Conservation (phyloP, 2,888 invertebrate species). For the Lottia gigantea region DNA sequence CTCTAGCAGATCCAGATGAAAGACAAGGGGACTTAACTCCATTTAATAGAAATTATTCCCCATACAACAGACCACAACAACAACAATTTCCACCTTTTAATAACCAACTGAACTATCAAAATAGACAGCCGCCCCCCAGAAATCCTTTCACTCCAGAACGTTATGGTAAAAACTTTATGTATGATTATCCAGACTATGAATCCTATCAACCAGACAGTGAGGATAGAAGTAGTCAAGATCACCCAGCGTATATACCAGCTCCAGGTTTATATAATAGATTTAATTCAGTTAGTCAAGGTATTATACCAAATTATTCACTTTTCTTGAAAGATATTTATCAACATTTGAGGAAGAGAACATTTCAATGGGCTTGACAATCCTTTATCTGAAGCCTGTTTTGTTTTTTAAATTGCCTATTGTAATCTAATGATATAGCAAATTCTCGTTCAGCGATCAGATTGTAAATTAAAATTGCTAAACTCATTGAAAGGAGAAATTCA, state of each 20-base stretch:
- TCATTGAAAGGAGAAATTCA: too few relatives aligned
- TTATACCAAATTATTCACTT: neutral
- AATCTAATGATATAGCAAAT: too few relatives aligned
- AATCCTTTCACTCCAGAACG: neutral
- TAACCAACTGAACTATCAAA: neutral
- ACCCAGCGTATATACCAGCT: neutral
- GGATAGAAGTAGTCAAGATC: neutral
- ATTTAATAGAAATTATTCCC: neutral
- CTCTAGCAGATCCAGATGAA: neutral
- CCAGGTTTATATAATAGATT: slow-evolving; percentile 8
- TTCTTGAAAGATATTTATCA: too few relatives aligned
- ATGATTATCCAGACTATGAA: slow-evolving; percentile 22
- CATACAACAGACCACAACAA: neutral
- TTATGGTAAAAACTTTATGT: neutral
- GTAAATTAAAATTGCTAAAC: too few relatives aligned
- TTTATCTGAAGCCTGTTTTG: too few relatives aligned
- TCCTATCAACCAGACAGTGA: slow-evolving; percentile 13
- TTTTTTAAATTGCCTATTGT: too few relatives aligned
- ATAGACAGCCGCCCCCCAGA: neutral
- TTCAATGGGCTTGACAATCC: too few relatives aligned
- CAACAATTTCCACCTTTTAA: neutral
- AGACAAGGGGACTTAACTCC: slow-evolving; percentile 4
- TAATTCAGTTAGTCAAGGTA: slow-evolving; percentile 17
- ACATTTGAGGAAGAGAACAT: too few relatives aligned
- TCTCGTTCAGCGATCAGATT: too few relatives aligned